Percentiles rank a stretch among this genome's conserved stretches.
Evolutionary conservation across 2,797 vertebrate genomes (phyloP).

Genomic region (Enteromius trimaculatus): DNA sequence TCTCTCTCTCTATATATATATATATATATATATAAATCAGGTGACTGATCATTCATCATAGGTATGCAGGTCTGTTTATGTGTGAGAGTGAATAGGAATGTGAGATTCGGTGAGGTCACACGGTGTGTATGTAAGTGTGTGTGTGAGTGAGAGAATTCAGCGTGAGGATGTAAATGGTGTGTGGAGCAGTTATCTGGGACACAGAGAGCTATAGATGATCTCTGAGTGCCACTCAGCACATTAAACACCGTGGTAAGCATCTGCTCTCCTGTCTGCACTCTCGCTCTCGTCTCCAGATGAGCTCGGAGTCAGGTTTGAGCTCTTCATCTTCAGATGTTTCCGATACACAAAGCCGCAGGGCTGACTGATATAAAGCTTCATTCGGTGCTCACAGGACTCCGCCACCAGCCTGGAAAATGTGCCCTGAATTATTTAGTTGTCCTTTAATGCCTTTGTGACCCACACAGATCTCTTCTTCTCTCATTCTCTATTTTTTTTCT

Average conservation of each 20-base stretch:
- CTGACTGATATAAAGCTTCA: slow-evolving; percentile 50
- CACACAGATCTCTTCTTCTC: slow-evolving; percentile 27
- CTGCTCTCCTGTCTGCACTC: slow-evolving; percentile 32
- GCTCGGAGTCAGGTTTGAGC: slow-evolving; percentile 66
- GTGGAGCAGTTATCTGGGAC: slow-evolving; percentile 32
- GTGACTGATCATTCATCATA: not conserved
- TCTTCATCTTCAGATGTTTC: slow-evolving; percentile 60
- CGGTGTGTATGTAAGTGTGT: not conserved
- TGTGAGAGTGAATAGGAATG: not conserved
- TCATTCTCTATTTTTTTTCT: slow-evolving; percentile 20
- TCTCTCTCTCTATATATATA: not conserved
- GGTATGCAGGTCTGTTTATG: not conserved
- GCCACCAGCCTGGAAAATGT: slow-evolving; percentile 50
- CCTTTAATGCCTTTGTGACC: slow-evolving; percentile 48
- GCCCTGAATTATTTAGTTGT: slow-evolving; percentile 64
- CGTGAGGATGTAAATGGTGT: slow-evolving; percentile 12
- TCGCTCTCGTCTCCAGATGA: slow-evolving; percentile 44
- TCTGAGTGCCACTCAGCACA: slow-evolving; percentile 46
- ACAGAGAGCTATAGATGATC: slow-evolving; percentile 32
- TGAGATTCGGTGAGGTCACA: slow-evolving; percentile 15
- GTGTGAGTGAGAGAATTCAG: not conserved
- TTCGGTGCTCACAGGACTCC: slow-evolving; percentile 40
- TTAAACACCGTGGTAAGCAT: slow-evolving; percentile 40
- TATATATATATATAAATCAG: not conserved
- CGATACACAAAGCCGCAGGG: slow-evolving; percentile 63